Evolutionary conservation across 2,113 vertebrate species (phyloP), one percentile per base, ranked within the genome.

Genomic region (Pongo pygmaeus): DNA sequence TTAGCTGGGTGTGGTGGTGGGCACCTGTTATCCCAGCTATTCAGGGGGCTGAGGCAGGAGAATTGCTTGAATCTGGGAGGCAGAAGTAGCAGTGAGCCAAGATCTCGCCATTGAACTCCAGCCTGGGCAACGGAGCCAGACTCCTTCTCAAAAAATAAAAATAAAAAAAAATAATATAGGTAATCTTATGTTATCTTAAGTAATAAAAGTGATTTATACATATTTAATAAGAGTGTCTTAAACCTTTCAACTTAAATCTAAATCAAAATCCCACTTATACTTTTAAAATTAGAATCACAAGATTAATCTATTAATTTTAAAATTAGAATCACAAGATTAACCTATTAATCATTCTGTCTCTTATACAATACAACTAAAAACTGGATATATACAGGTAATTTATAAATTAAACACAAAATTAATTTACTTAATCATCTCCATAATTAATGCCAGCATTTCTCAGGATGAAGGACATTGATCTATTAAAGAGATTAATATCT

Each of bases 211-310:
- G 48, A 81, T 38, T 81, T 80, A 80, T 81, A 61, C 48, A 57
- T 20, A 84, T 93, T 88, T 95, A 84, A 85, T 94, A 81, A 78
- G 67, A 81, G 16, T 40, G 23, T 57, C 46, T 93, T 96, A 64
- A 91, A 46, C 57, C 38, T 97, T 94, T 78, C 74, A 67, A 81
- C 18, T 86, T 78, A 55, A 90, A 79, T 79, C 50, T 94, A 89
- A 84, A 67, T 72, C 20, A 81, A 83, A 95, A 74, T 96, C 91
- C 78, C 78, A 95, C 87, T 93, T 78, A 95, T 3, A 40, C 35
- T 20, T 86, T 75, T 91, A 72, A 61, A 81, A 59, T 84, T 80
- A 80, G 79, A 94, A 84, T 30, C 32, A 81, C 23, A 75, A 78
- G 78, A 74, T 91, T 88, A 88, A 38, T 40, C 23, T 94, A n/a